These are phyloP conservation scores for Tinea pellionella DNA, from an alignment of 2,888 invertebrate genomes.

Conservation along the genomic window DNA sequence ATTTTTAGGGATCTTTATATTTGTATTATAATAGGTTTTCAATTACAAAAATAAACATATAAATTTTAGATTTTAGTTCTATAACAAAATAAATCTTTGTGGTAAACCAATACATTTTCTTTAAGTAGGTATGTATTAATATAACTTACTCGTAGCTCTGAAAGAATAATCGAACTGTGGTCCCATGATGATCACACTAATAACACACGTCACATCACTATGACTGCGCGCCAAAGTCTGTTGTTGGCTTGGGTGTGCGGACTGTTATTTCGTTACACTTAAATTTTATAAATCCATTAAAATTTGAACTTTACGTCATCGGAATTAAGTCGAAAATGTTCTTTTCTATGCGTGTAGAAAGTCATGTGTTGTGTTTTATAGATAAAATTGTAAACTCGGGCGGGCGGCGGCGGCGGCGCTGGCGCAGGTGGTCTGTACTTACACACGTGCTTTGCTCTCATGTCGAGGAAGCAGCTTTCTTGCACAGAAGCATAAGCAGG, in stretches of 20 bases:
- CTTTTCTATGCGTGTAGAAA: background rate
- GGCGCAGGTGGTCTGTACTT: background rate
- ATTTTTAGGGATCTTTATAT: background rate
- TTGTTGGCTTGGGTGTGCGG: constrained; percentile 19
- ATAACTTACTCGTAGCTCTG: constrained; percentile 55
- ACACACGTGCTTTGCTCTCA: background rate
- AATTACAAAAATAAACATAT: background rate
- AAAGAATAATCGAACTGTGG: constrained; percentile 63
- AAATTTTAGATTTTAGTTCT: background rate
- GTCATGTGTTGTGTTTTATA: background rate
- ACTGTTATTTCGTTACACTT: background rate
- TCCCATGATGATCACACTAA: constrained; percentile 21
- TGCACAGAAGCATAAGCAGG: constrained; percentile 1
- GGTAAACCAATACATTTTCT: background rate
- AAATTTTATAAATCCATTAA: background rate
- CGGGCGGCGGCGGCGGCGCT: background rate
- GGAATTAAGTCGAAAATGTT: background rate
- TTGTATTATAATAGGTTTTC: background rate
- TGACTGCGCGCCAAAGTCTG: constrained; percentile 52
- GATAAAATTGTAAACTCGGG: background rate
- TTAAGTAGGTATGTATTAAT: background rate
- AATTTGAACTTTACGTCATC: background rate
- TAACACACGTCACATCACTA: constrained; percentile 59
- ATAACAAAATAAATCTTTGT: background rate
- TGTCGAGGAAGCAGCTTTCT: background rate